Evolutionary conservation across 2,888 invertebrate species (phyloP).

Genomic region (Apamea sordens): DNA sequence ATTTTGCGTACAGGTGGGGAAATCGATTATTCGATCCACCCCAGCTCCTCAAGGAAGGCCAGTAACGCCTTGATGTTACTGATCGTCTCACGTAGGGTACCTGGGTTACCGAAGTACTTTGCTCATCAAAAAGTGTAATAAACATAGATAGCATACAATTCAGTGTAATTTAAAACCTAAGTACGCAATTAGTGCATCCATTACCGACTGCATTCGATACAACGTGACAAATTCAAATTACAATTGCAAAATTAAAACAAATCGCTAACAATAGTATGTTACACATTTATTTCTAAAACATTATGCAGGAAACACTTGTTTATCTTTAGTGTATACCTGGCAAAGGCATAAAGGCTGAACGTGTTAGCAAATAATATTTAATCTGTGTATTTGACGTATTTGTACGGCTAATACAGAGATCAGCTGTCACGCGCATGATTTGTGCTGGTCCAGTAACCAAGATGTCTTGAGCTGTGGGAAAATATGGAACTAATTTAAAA

Average conservation of each 20-base stretch:
- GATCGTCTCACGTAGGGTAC: no score
- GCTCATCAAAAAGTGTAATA: not conserved
- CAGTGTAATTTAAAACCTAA: slow-evolving; percentile 5
- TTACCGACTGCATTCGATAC: slow-evolving; percentile 7
- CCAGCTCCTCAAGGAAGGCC: no score
- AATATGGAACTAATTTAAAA: not conserved
- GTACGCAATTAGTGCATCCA: slow-evolving; percentile 18
- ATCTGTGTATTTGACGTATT: slow-evolving; percentile 56
- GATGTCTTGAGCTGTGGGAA: slow-evolving; percentile 2
- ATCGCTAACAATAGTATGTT: slow-evolving; percentile 20
- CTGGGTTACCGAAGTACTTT: no score
- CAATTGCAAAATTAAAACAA: slow-evolving; percentile 49
- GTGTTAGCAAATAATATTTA: slow-evolving; percentile 55
- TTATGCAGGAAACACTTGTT: slow-evolving; percentile 56
- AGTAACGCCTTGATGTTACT: no score
- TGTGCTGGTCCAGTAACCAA: slow-evolving; percentile 19
- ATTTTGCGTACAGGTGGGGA: no score
- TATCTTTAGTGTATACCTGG: slow-evolving; percentile 48
- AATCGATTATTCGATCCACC: no score
- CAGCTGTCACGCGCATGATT: slow-evolving; percentile 66
- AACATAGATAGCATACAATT: not conserved
- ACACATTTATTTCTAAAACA: slow-evolving; percentile 51
- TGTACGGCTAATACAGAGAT: slow-evolving; percentile 43
- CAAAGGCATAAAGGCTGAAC: slow-evolving; percentile 54
- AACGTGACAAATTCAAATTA: slow-evolving; percentile 47